Conservation (phyloP, 2,888 invertebrate species). For the Mycogona germanica region DNA sequence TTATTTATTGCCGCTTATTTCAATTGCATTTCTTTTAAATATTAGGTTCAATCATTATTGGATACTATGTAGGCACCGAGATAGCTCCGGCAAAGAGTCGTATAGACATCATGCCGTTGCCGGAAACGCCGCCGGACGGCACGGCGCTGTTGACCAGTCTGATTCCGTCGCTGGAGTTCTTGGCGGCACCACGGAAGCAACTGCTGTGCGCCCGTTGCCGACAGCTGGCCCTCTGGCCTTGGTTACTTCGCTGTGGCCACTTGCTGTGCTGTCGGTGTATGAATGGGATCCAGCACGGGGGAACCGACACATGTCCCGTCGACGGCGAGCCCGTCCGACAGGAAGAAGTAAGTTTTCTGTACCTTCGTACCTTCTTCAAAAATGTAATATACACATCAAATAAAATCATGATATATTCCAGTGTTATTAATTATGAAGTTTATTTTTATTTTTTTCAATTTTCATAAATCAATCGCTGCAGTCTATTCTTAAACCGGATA, state of each 20-base stretch:
- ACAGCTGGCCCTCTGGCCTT: slow-evolving; percentile 1
- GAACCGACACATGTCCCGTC: slow-evolving; percentile 3
- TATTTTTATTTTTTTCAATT: not conserved
- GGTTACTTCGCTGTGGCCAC: not conserved
- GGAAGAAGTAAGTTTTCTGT: not conserved
- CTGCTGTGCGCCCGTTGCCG: not conserved
- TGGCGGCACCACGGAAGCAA: not conserved
- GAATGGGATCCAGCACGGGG: slow-evolving; percentile 4
- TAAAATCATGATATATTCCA: not conserved
- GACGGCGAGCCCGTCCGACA: not conserved
- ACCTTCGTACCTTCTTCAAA: not conserved
- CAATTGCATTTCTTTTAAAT: too few species aligned
- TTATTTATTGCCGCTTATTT: too few species aligned
- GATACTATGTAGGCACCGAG: too few species aligned
- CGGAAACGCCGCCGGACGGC: too few species aligned
- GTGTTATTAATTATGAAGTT: not conserved
- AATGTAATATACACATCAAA: not conserved
- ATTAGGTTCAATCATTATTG: too few species aligned
- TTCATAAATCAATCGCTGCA: not conserved
- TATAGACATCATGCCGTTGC: too few species aligned
- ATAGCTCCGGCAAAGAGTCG: too few species aligned
- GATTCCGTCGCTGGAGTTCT: not conserved
- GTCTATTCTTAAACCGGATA: not conserved
- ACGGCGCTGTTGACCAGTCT: slow-evolving; percentile 4
- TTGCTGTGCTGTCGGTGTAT: slow-evolving; percentile 7